A percentile compares a stretch with the other conserved stretches of the same genome.
These are phyloP conservation scores for Schizopygopsis malacanthus DNA, from an alignment of 2,797 vertebrate genomes.

Conservation along the genomic window DNA sequence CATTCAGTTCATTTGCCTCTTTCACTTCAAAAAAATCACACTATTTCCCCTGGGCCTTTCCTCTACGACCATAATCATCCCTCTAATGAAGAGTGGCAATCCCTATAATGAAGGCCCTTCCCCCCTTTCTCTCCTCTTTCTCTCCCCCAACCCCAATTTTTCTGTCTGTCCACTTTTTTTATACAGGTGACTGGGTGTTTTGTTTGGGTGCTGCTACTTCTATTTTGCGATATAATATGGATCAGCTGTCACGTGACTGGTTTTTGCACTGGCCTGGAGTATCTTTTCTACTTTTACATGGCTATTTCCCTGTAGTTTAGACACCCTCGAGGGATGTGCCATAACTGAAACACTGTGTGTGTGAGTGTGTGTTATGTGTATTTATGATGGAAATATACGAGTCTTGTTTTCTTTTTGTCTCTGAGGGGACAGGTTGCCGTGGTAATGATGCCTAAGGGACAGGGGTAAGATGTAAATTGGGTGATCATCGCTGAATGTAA, in stretches of 20 bases:
- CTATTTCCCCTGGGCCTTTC: constrained; percentile 49
- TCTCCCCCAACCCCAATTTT: constrained; percentile 34
- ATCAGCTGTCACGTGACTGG: constrained; percentile 32
- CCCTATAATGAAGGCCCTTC: constrained; percentile 56
- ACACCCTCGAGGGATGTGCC: constrained; percentile 28
- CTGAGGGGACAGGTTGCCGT: constrained; percentile 53
- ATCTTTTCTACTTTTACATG: constrained; percentile 28
- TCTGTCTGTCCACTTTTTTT: constrained; percentile 36
- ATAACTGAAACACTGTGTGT: constrained; percentile 13
- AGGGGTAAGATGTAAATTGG: constrained; percentile 55
- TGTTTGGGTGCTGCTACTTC: constrained; percentile 28
- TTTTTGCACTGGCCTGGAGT: constrained; percentile 31
- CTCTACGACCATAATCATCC: constrained; percentile 52
- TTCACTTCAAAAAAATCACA: constrained; percentile 42
- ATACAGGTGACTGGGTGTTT: constrained; percentile 43
- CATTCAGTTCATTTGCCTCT: constrained; percentile 24
- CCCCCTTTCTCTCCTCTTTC: constrained; percentile 10
- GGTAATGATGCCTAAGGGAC: constrained; percentile 56
- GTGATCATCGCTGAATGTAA: constrained; percentile 51
- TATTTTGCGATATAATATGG: neutral
- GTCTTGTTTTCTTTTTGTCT: constrained; percentile 48
- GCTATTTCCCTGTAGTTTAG: constrained; percentile 34
- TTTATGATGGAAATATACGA: constrained; percentile 42
- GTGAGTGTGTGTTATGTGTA: constrained; percentile 28
- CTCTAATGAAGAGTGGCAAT: constrained; percentile 64